Conservation (phyloP, 2,797 vertebrate species). For the Poecile montanus region DNA sequence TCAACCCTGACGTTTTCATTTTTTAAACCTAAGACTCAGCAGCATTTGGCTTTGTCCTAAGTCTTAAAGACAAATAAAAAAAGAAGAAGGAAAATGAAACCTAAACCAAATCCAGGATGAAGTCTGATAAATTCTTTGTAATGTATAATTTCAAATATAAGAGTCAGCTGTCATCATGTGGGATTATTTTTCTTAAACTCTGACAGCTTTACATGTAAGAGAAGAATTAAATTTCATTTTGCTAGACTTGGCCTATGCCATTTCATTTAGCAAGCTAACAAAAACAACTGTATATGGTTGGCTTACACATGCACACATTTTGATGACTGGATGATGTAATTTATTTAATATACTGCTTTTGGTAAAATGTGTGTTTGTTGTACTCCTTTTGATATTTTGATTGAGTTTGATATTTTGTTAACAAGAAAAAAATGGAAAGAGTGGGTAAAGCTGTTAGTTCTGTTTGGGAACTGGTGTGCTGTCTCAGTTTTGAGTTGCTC, state of each 20-base stretch:
- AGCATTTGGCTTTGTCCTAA: slow-evolving; percentile 7
- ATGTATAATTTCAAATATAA: slow-evolving; percentile 35
- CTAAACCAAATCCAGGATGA: not conserved
- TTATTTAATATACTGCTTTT: not conserved
- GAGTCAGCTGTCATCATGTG: not conserved
- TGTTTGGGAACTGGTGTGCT: not conserved
- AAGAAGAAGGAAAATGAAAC: not conserved
- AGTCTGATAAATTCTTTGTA: slow-evolving; percentile 37
- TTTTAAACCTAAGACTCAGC: not conserved
- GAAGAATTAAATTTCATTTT: slow-evolving; percentile 41
- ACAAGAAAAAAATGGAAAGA: not conserved
- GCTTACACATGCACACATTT: not conserved
- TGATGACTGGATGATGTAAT: not conserved
- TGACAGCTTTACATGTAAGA: slow-evolving; percentile 13
- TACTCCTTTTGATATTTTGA: slow-evolving; percentile 20
- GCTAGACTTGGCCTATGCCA: not conserved
- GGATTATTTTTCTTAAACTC: slow-evolving; percentile 58
- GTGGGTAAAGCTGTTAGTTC: not conserved
- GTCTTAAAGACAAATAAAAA: slow-evolving; percentile 2
- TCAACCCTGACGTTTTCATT: slow-evolving; percentile 20
- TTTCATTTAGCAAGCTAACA: slow-evolving; percentile 36
- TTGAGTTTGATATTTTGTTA: not conserved
- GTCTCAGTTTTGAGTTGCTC: not conserved
- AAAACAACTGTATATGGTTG: not conserved
- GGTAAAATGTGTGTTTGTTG: slow-evolving; percentile 3